These are phyloP conservation scores for Geotrypetes seraphini DNA, from an alignment of 2,797 vertebrate genomes.

Conservation along the genomic window DNA sequence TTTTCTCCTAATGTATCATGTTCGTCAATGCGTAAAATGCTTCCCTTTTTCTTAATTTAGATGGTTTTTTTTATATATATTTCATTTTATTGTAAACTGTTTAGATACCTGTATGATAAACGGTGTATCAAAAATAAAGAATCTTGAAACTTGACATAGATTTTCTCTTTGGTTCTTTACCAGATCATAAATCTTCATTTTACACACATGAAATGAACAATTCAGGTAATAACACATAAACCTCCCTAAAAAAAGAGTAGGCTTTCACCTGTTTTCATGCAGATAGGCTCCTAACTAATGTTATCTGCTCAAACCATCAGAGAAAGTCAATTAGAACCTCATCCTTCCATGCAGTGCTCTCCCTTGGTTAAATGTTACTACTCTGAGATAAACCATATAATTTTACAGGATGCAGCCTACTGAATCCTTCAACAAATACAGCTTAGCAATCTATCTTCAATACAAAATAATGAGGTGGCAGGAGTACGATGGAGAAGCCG, in stretches of 20 bases:
- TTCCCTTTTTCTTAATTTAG: too few relatives aligned
- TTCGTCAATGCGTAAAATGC: too few relatives aligned
- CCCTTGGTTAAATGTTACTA: conserved; percentile 22
- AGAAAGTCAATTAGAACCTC: conserved; percentile 22
- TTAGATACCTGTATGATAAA: too few relatives aligned
- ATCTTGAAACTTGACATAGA: too few relatives aligned
- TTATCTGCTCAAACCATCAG: conserved; percentile 10
- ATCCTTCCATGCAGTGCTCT: conserved; percentile 17
- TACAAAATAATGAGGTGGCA: conserved; percentile 44
- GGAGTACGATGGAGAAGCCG: conserved; percentile 30
- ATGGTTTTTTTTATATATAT: too few relatives aligned
- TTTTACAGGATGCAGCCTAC: conserved; percentile 41
- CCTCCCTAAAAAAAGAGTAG: background rate
- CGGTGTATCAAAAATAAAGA: too few relatives aligned
- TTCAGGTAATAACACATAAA: background rate
- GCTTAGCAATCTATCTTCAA: conserved; percentile 44
- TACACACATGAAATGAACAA: conserved; percentile 1
- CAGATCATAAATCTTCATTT: conserved; percentile 2
- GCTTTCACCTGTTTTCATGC: background rate
- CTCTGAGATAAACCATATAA: conserved; percentile 36
- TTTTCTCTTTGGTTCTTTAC: background rate
- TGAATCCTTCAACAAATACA: conserved; percentile 43
- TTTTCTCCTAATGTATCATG: too few relatives aligned
- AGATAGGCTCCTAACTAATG: conserved; percentile 13
- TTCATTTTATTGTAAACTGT: too few relatives aligned